Conservation (phyloP, 2,113 vertebrate species). For the Sakesphorus luctuosus region DNA sequence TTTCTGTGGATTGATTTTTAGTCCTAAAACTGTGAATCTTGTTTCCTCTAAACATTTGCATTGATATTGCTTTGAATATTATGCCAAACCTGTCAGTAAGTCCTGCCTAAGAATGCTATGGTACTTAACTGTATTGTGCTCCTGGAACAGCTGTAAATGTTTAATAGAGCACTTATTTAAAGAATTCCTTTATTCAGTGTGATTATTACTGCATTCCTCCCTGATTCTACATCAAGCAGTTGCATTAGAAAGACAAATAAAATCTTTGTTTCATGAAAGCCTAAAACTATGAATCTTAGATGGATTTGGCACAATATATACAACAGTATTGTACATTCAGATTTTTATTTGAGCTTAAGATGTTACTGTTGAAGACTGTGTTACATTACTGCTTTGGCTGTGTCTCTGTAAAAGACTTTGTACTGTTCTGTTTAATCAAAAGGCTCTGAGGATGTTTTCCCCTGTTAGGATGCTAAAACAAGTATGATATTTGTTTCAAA, state of each 20-base stretch:
- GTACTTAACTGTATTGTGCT: not conserved
- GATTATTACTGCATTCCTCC: not conserved
- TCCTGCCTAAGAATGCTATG: not conserved
- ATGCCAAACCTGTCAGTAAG: not conserved
- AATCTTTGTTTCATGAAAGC: not conserved
- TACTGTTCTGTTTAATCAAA: not conserved
- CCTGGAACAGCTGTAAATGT: not conserved
- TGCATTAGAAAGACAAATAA: not conserved
- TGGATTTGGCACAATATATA: not conserved
- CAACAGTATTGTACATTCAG: not conserved
- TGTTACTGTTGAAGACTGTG: not conserved
- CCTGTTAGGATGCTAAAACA: not conserved
- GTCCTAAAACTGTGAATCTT: not conserved
- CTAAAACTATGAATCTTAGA: not conserved
- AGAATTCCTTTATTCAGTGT: not conserved
- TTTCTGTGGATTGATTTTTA: not conserved
- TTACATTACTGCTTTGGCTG: not conserved
- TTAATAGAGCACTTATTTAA: constrained; percentile 1
- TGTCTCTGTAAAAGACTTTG: not conserved
- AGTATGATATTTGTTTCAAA: not conserved
- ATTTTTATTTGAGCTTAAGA: not conserved
- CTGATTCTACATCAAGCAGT: not conserved
- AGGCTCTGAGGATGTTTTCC: not conserved
- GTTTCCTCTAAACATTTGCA: not conserved
- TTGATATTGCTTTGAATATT: not conserved